Base-by-base conservation (phyloP, 2,888 invertebrate genomes). In the Gastracanthus pulcherrimus region DNA sequence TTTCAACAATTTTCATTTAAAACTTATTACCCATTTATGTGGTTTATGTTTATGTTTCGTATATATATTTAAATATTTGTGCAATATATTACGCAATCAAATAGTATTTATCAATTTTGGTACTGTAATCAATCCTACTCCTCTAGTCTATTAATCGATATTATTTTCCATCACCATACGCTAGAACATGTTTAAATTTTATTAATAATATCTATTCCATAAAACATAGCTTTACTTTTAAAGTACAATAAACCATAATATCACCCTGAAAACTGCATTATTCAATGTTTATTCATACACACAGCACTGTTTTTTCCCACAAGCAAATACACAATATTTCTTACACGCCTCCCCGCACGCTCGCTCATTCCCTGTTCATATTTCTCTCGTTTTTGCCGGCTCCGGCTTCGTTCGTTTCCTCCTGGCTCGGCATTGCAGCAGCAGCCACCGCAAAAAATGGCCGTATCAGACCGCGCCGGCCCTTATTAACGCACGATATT, bases 401-500 rank as follows among this genome's bases (percentile, higher is more conserved):
- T 5, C 13, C 31, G 3, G 4, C 3, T 7, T 19, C 41, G 7
- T 7, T 31, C 26, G 38, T 66, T 45, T n/a, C 19, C 19, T 45
- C 58, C 11, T 19, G 29, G 34, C 31, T 16, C 23, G 26, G 55
- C 67, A n/a, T n/a, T n/a, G n/a, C n/a, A n/a, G n/a, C n/a, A n/a
- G n/a, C n/a, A n/a, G n/a, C n/a, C n/a, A n/a, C 60, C 41, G 29
- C 60, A n/a, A 66, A 89, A 90, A 90, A 90, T 67, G 51, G 16
- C 60, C 34, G 74, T 67, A 67, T 76, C 90, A 89, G 89, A 89
- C 87, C 85, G 84, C 87, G 83, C 84, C 85, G 86, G 84, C 85
- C 88, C 88, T 90, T 90, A 89, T 90, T 90, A 90, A 87, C 86
- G 82, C 85, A 86, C 87, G 88, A 89, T 90, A 90, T 90, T 90